phyloP scores from a whole-genome alignment of 2,113 vertebrate species.

The Saccopteryx bilineata region DNA sequence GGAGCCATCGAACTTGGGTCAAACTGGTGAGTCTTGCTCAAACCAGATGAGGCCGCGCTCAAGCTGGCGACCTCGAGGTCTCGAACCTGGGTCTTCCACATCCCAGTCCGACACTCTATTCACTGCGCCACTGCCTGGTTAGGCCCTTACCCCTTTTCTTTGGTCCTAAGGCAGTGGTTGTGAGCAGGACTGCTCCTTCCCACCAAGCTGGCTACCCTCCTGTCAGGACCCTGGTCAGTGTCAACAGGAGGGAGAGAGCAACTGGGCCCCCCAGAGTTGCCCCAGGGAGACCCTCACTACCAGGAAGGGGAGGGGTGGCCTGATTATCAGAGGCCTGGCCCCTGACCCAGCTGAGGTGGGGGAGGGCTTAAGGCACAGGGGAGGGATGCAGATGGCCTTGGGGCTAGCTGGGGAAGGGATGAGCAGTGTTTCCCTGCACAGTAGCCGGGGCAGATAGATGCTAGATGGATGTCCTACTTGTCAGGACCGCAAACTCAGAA shows the following conservation, averaged over 20 bases:
- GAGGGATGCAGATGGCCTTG: not conserved
- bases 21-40: no score
- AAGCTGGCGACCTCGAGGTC: no score
- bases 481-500: not conserved
- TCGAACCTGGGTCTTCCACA: no score
- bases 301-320: not conserved
- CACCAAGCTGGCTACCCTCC: not conserved
- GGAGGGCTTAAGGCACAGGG: not conserved
- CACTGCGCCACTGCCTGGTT: no score
- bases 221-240: not conserved
- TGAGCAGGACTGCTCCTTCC: not conserved
- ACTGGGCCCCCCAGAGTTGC: not conserved
- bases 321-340: not conserved
- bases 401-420: not conserved
- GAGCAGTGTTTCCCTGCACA: not conserved
- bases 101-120: no score
- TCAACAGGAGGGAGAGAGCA: not conserved
- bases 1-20: no score
- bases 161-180: not conserved
- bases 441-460: not conserved
- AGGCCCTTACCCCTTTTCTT: not conserved
- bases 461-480: not conserved
- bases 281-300: not conserved
- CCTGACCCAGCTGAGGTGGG: not conserved
- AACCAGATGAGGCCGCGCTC: no score